Percentiles rank a stretch among this genome's conserved stretches.
These are phyloP conservation scores for Oreotrochilus melanogaster DNA, from an alignment of 2,113 vertebrate species.

Conservation along the genomic window DNA sequence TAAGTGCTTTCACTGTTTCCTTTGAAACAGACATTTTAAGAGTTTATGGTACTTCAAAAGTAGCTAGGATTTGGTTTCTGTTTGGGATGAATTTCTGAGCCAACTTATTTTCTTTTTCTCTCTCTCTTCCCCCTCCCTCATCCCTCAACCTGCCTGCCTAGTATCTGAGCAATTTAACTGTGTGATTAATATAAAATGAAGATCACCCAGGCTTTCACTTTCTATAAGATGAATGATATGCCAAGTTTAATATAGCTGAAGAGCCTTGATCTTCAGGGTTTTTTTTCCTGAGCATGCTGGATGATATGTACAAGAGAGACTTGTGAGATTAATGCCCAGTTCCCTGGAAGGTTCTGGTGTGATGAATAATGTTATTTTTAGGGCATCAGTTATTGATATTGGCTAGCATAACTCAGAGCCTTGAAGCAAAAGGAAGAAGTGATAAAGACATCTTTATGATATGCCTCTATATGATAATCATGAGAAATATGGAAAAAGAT, in stretches of 20 bases:
- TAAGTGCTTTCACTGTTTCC: background rate
- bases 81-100: background rate
- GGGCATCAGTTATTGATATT: slow-evolving; percentile 20
- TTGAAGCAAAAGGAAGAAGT: slow-evolving; percentile 67
- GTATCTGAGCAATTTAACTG: background rate
- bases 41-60: background rate
- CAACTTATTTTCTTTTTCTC: background rate
- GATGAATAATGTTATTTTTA: slow-evolving; percentile 49
- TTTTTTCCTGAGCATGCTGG: background rate
- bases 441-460: slow-evolving; percentile 63
- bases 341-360: background rate
- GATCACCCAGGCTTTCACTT: background rate
- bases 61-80: slow-evolving; percentile 25
- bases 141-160: background rate
- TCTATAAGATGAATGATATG: background rate
- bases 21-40: background rate
- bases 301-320: background rate
- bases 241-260: background rate
- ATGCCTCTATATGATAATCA: slow-evolving; percentile 58
- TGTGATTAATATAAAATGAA: slow-evolving; percentile 11
- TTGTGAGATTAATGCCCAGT: background rate
- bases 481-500: slow-evolving; percentile 76
- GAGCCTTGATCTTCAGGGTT: background rate
- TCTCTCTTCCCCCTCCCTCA: background rate
- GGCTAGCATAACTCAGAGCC: slow-evolving; percentile 41